Evolutionary conservation across 2,797 vertebrate genomes (phyloP), one percentile per base, ranked within the genome.

Genomic region (Calcarius lapponicus): DNA sequence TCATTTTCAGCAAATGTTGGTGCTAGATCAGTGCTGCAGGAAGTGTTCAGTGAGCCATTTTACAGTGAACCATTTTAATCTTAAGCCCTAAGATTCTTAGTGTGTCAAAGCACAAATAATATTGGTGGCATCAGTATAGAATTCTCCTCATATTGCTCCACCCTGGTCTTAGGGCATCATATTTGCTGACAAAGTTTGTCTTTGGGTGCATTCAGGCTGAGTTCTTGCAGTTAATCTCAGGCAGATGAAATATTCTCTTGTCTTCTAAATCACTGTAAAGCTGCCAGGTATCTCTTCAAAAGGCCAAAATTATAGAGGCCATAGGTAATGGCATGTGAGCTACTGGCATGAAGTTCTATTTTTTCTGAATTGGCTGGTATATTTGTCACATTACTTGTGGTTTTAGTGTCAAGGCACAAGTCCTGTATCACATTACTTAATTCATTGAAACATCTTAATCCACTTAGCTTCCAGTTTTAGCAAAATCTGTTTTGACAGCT

Each of bases 391-490:
- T 72, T 70, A 60, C 43, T 69, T 85, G 43, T 86, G 62, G 34
- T 88, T 95, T 90, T 80, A 79, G 7, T 88, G 66, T 86, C 66
- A 84, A 65, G 62, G 38, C 54, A 83, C 13, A 58, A 58, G 74
- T 85, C 64, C 40, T 80, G 12, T 64, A 64, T 57, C 88, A 32
- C 32, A 10, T 92, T 91, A 56, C 56, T 88, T 94, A 79, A 73
- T 92, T 88, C 40, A 64, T 22, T 91, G 65, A 90, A 78, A 58
- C 7, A 16, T 83, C 34, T 85, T 87, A 92, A 92, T 95, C 51
- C 43, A 53, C 10, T 88, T 88, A 69, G 65, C 36, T 89, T 89
- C 65, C 5, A 7, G 11, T 89, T 95, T 89, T 82, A 89, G 61
- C 74, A 92, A 38, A 70, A 73, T 43, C 82, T 88, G 47, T 86